Evolutionary conservation across 1,140 invertebrate species (phyloP).

Genomic region (Zaprionus ornatus): DNA sequence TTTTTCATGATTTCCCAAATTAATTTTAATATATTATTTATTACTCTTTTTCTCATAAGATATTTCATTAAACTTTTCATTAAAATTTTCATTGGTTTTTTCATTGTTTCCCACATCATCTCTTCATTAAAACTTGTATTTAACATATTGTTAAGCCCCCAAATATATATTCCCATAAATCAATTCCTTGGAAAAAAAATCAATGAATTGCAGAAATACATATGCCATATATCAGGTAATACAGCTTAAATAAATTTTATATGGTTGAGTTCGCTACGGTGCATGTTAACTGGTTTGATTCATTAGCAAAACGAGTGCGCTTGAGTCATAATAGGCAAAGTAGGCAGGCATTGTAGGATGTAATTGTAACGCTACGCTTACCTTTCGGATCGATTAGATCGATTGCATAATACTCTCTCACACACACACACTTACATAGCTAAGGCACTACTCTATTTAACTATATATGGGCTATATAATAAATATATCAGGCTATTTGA

Average conservation of each 20-base stretch:
- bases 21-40: too few relatives aligned
- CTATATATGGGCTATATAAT: not conserved
- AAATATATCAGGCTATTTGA: not conserved
- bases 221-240: not conserved
- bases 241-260: not conserved
- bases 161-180: not conserved
- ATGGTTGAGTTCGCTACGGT: slow-evolving; percentile 11
- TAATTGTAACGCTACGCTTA: slow-evolving; percentile 35
- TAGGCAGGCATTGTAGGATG: slow-evolving; percentile 12
- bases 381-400: slow-evolving; percentile 28
- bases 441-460: not conserved
- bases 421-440: not conserved
- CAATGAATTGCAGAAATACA: not conserved
- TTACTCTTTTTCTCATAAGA: not conserved
- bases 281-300: slow-evolving; percentile 21
- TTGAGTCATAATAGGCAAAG: slow-evolving; percentile 7
- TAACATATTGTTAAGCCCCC: too few relatives aligned
- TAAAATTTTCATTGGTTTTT: not conserved
- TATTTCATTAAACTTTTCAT: not conserved
- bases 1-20: not conserved
- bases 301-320: slow-evolving; percentile 36
- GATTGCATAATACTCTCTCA: not conserved
- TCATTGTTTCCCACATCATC: not conserved
- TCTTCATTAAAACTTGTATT: not conserved
- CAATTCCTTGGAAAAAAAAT: not conserved